Conservation (phyloP, 2,888 invertebrate genomes). For the Drosophila paramelanica region DNA sequence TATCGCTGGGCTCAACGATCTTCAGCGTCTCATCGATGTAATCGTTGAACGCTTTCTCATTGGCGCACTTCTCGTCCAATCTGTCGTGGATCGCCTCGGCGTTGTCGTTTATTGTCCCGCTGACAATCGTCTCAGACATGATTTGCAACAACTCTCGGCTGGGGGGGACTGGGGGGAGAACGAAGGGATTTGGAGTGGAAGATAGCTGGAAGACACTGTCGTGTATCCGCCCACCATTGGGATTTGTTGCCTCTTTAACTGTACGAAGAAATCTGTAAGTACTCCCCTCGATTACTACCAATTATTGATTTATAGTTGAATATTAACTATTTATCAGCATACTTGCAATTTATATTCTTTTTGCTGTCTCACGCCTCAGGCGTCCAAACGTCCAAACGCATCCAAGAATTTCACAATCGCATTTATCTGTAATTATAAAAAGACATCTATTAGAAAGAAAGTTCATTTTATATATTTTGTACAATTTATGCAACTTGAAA, state of each 20-base stretch:
- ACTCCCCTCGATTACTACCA: too few relatives aligned
- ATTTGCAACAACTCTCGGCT: constrained; percentile 38
- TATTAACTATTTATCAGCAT: not conserved
- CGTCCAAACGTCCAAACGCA: not conserved
- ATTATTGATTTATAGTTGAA: too few relatives aligned
- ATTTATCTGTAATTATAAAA: not conserved
- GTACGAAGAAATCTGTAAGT: constrained; percentile 42
- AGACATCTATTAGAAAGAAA: not conserved
- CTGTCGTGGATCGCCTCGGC: constrained; percentile 30
- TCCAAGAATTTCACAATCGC: not conserved
- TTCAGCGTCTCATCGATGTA: constrained; percentile 48
- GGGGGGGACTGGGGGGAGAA: constrained; percentile 37
- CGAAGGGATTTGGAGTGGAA: constrained; percentile 71
- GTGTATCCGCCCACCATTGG: constrained; percentile 68
- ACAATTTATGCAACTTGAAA: too few relatives aligned
- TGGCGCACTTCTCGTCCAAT: constrained; percentile 16
- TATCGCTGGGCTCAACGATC: constrained; percentile 48
- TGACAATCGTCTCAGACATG: constrained; percentile 76
- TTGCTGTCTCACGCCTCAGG: constrained; percentile 3
- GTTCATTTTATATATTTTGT: too few relatives aligned
- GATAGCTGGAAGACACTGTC: constrained; percentile 50
- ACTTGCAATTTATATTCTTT: constrained; percentile 22
- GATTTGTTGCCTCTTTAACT: constrained; percentile 26
- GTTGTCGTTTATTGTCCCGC: constrained; percentile 63
- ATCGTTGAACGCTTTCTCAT: constrained; percentile 17